A percentile compares a stretch with the other conserved stretches of the same genome.
Conservation (phyloP, 2,888 invertebrate genomes). For the Epinotia ramella region DNA sequence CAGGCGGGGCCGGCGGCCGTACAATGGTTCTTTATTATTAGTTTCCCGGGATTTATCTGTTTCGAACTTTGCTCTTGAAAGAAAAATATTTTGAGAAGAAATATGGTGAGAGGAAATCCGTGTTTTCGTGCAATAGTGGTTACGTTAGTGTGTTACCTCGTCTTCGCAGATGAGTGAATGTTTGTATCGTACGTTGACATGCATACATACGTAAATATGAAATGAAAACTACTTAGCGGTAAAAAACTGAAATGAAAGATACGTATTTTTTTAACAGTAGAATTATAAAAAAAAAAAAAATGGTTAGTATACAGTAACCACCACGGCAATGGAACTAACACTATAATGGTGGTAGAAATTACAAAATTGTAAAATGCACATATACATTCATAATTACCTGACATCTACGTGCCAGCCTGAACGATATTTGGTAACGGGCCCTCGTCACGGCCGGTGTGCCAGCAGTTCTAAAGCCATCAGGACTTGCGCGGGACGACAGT, state of each 20-base stretch:
- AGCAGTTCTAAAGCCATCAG: too few species aligned
- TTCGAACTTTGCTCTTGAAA: slow-evolving; percentile 15
- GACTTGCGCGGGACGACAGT: too few species aligned
- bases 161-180: neutral
- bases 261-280: neutral
- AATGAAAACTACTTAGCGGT: too few species aligned
- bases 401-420: too few species aligned
- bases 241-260: too few species aligned
- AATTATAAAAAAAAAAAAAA: neutral
- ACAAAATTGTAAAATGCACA: too few species aligned
- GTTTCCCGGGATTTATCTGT: slow-evolving; percentile 6
- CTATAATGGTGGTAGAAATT: too few species aligned
- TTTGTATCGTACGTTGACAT: neutral
- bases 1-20: slow-evolving; percentile 56
- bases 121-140: neutral
- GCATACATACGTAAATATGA: neutral
- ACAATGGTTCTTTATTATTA: slow-evolving; percentile 30
- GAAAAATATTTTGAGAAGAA: slow-evolving; percentile 10
- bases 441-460: too few species aligned
- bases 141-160: neutral
- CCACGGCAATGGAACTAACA: too few species aligned
- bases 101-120: neutral
- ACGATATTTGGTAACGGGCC: too few species aligned
- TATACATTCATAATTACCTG: too few species aligned
- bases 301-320: too few species aligned